Percentiles rank a stretch among this genome's conserved stretches.
Conservation (phyloP, 2,888 invertebrate genomes). For the Leucophenga maculata region DNA sequence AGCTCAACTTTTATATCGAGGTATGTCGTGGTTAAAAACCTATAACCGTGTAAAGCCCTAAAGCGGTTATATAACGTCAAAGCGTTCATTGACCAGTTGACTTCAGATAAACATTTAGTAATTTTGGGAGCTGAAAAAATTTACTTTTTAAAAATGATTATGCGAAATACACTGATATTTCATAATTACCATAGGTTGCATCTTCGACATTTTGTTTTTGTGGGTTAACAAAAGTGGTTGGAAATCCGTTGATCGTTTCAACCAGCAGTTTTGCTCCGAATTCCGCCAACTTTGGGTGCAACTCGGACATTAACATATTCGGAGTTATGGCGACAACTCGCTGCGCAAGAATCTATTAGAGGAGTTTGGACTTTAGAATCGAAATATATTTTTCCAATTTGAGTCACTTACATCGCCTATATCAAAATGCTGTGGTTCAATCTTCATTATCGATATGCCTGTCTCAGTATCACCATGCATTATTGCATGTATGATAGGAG, state of each 20-base stretch:
- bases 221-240: conserved; percentile 75
- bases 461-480: conserved; percentile 86
- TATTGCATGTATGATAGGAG: conserved; percentile 90
- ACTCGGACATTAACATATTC: conserved; percentile 78
- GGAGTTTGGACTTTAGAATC: not conserved
- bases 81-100: conserved; percentile 81
- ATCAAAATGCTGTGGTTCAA: conserved; percentile 87
- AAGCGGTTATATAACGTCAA: conserved; percentile 80
- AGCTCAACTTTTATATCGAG: conserved; percentile 77
- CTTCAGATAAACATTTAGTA: conserved; percentile 74
- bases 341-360: conserved; percentile 73
- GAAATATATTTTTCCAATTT: not conserved
- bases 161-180: not conserved
- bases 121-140: conserved; percentile 82
- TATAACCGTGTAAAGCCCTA: conserved; percentile 79
- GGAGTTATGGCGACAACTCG: conserved; percentile 74
- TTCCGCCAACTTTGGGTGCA: conserved; percentile 78
- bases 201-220: conserved; percentile 76
- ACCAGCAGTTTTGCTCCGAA: conserved; percentile 81
- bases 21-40: conserved; percentile 78
- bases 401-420: conserved; percentile 76
- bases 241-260: conserved; percentile 77
- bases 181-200: conserved; percentile 80
- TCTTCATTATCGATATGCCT: conserved; percentile 90
- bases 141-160: not conserved